Evolutionary conservation across 2,113 vertebrate genomes (phyloP).

Genomic region (Sapajus apella): DNA sequence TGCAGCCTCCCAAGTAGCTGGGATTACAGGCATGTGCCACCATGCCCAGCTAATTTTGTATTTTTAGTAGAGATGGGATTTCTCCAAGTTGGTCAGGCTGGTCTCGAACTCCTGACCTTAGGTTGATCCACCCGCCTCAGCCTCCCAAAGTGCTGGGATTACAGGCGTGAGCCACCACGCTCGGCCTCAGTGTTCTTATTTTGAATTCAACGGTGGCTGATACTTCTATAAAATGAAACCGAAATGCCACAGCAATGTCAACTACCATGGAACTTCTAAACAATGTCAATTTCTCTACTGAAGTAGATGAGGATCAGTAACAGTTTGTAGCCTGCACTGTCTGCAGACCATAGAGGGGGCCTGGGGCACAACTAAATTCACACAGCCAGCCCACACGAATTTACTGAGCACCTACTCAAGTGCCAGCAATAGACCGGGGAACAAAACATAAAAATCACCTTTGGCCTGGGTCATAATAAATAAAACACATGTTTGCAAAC

Average conservation of each 20-base stretch:
- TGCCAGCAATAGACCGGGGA: fast-evolving
- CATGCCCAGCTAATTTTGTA: too few relatives aligned
- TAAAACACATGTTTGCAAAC: neutral
- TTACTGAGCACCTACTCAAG: neutral
- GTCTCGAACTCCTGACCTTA: too few relatives aligned
- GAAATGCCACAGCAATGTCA: neutral
- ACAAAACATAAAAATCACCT: neutral
- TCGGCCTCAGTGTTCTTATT: neutral
- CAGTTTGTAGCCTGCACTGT: neutral
- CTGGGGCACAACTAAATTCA: fast-evolving
- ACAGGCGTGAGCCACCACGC: too few relatives aligned
- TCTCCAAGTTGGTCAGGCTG: too few relatives aligned
- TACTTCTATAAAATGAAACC: neutral
- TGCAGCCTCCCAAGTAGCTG: too few relatives aligned
- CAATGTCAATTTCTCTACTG: neutral
- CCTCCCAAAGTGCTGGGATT: too few relatives aligned
- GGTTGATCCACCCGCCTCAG: too few relatives aligned
- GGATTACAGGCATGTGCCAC: too few relatives aligned
- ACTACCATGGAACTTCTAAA: neutral
- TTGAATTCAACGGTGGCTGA: neutral
- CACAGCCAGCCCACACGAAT: neutral
- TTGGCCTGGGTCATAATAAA: neutral
- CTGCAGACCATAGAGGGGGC: neutral
- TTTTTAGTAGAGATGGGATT: too few relatives aligned
- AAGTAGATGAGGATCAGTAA: neutral